Base-by-base conservation (phyloP, 2,888 invertebrate species). In the Coenonympha arcania region DNA sequence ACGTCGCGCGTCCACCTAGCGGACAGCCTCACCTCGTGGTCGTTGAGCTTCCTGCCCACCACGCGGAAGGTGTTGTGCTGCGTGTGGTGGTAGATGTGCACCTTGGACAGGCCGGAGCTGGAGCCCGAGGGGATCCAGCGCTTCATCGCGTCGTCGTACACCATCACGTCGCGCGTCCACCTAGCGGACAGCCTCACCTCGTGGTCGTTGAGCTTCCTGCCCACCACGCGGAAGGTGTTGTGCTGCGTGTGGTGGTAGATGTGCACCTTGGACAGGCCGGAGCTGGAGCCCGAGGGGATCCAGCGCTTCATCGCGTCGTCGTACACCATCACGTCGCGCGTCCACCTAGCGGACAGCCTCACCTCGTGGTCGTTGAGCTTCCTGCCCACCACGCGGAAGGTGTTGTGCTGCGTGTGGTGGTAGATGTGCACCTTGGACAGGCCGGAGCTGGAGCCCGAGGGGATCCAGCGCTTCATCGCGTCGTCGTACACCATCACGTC, bases 281-380 rank as follows among this genome's bases (percentile, higher is more conserved):
- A 94, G 54, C 96, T 95, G 64, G 92, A 90, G 49, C 98, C 98
- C 58, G 96, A 96, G 15, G 98, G 97, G 64, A 98, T 89, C 99
- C 99, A 99, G 79, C 95, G 95, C 87, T 98, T 98, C 83, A 93
- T 93, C 55, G 90, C 89, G 78, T 99, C 99, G 86, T 99, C 99
- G 87, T 99, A 99, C 64, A 98, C 92, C 98, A 99, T 98, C 71
- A 99, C 99, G 71, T 99, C 99, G 66, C 97, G 91, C 56, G 98
- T n/a, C n/a, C n/a, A n/a, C n/a, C n/a, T n/a, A n/a, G n/a, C n/a
- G n/a, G n/a, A n/a, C n/a, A n/a, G n/a, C n/a, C n/a, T n/a, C n/a
- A n/a, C n/a, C n/a, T n/a, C n/a, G n/a, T n/a, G n/a, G n/a, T n/a
- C n/a, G n/a, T n/a, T n/a, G n/a, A n/a, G n/a, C n/a, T n/a, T n/a